Evolutionary conservation across 2,113 vertebrate species (phyloP).

Genomic region (Protobothrops mucrosquamatus): DNA sequence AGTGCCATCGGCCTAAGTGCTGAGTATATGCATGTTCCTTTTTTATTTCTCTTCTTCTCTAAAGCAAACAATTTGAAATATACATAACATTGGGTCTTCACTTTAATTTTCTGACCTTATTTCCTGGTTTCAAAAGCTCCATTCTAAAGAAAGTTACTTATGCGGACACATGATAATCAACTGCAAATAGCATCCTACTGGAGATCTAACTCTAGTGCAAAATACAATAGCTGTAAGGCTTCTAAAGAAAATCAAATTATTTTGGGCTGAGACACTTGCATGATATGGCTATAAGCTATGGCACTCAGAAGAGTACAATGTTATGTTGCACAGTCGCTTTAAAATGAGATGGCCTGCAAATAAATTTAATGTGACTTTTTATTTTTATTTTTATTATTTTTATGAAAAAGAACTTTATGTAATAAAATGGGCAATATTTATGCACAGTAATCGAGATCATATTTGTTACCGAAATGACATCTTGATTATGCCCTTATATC

Average conservation of each 20-base stretch:
- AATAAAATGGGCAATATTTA: conserved; percentile 13
- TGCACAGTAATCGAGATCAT: background rate
- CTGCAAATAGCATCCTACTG: background rate
- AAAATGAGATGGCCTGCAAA: background rate
- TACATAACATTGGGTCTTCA: background rate
- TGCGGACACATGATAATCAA: background rate
- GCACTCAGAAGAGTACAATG: background rate
- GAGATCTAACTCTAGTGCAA: background rate
- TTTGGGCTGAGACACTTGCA: background rate
- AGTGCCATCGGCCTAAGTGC: background rate
- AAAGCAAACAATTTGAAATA: background rate
- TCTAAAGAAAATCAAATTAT: background rate
- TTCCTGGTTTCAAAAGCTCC: background rate
- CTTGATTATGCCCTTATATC: conserved; percentile 19
- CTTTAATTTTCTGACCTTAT: background rate
- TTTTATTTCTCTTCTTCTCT: background rate
- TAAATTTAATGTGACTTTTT: background rate
- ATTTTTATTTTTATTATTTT: background rate
- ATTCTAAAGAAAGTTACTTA: background rate
- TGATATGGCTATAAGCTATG: conserved; percentile 10
- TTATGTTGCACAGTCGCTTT: background rate
- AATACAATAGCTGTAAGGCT: background rate
- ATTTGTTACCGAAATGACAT: conserved; percentile 11
- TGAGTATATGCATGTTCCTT: background rate
- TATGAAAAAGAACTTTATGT: conserved; percentile 34